Conservation (phyloP, 2,113 vertebrate species). For the Myxocyprinus asiaticus region DNA sequence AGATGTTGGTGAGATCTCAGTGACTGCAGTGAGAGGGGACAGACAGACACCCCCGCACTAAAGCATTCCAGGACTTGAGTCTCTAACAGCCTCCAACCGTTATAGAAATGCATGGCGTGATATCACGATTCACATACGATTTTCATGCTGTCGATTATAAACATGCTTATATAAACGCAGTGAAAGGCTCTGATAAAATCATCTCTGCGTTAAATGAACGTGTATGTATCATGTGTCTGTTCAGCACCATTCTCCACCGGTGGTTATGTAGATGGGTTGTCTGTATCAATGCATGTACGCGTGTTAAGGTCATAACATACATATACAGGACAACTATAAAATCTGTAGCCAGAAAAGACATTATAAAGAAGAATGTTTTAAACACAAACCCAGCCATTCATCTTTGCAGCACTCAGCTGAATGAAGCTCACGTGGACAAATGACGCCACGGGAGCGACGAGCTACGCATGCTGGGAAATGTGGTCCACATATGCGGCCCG, state of each 20-base stretch:
- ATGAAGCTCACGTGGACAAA: constrained; percentile 58
- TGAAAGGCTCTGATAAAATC: neutral
- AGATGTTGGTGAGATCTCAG: constrained; percentile 8
- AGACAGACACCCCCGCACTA: constrained; percentile 27
- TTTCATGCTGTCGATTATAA: neutral
- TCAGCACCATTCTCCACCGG: neutral
- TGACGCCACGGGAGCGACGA: constrained; percentile 54
- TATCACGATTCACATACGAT: neutral
- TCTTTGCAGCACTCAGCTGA: constrained; percentile 58
- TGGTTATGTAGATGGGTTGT: neutral
- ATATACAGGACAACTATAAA: neutral
- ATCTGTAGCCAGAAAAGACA: neutral
- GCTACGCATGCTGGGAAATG: constrained; percentile 55
- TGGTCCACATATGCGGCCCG: constrained; percentile 21
- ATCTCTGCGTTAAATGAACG: constrained; percentile 29
- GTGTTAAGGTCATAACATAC: neutral
- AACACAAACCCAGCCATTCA: constrained; percentile 60
- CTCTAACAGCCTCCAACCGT: neutral
- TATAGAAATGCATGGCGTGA: constrained; percentile 5
- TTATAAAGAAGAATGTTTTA: constrained; percentile 13
- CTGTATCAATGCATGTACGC: neutral
- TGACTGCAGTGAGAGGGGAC: constrained; percentile 23
- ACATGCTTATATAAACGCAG: constrained; percentile 4
- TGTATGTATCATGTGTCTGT: constrained; percentile 3
- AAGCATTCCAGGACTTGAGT: constrained; percentile 26